phyloP scores from a whole-genome alignment of 2,888 invertebrate species.

The Bembecia ichneumoniformis region DNA sequence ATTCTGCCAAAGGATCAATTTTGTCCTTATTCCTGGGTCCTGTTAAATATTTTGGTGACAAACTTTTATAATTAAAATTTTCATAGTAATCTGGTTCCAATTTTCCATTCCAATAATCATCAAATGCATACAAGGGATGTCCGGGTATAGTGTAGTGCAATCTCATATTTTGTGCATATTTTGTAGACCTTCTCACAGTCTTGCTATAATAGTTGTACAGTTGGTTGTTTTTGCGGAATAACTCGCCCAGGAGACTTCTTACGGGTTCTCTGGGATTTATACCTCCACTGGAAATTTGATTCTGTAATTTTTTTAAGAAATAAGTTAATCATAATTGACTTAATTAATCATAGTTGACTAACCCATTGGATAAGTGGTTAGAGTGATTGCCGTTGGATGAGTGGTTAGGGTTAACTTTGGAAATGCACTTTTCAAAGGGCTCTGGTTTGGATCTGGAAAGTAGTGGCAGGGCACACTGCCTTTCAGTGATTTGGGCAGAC shows the following conservation, averaged over 20 bases:
- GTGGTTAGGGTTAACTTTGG: no score
- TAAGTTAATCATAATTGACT: no score
- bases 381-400: no score
- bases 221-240: conserved; percentile 27
- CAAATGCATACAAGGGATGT: conserved; percentile 37
- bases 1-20: conserved; percentile 41
- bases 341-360: no score
- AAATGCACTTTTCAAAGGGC: no score
- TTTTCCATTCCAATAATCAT: conserved; percentile 50
- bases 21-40: conserved; percentile 22
- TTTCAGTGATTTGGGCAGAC: no score
- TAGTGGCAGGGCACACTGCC: no score
- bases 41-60: conserved; percentile 44
- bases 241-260: conserved; percentile 32
- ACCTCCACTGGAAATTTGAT: conserved; percentile 25
- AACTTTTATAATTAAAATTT: conserved; percentile 39
- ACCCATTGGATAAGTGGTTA: no score
- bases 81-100: conserved; percentile 45
- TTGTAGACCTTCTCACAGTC: conserved; percentile 22
- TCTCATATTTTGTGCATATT: conserved; percentile 6
- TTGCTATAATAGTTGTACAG: conserved; percentile 31
- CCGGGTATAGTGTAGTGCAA: conserved; percentile 34
- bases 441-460: no score
- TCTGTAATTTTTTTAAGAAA: background rate
- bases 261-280: conserved; percentile 38